Evolutionary conservation across 2,888 invertebrate species (phyloP), one percentile per base, ranked within the genome.

Genomic region (Trilocha varians): DNA sequence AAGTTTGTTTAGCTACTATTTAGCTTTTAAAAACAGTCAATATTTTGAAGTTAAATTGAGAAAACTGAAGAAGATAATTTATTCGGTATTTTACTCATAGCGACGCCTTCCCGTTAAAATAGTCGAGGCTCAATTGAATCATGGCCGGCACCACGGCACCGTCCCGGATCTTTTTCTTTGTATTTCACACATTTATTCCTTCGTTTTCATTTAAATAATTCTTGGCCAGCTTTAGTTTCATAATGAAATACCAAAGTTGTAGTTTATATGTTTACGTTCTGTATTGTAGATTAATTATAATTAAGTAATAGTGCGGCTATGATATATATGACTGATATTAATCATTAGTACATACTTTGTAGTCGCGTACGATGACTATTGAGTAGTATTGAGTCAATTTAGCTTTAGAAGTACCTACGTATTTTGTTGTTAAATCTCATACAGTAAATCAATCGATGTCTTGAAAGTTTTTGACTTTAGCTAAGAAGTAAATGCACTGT

Each of bases 301-400:
- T 34, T 39, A 39, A 60, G 51, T 54, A 55, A 47, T 56, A 59
- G 50, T 53, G 57, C 64, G 68, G 67, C 69, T 70, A 69, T 65
- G 55, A 62, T 62, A 59, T n/a, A n/a, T n/a, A 62, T 62, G 66
- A 69, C 65, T 69, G 68, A 66, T 55, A 53, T 56, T 54, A 47
- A 46, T 46, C 52, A 37, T 52, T 46, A 46, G 44, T 8, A 37
- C 40, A 41, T 25, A 25, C 25, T 6, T 25, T 25, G 11, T 25
- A 25, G 25, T 25, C 25, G 16, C 33, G 11, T 39, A 40, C 9
- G 39, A 41, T 44, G 36, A 17, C 34, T 34, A 17, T 15, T 25
- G n/a, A n/a, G n/a, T n/a, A n/a, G n/a, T n/a, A n/a, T n/a, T n/a
- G 18, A 16, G 34, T 34, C 39, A n/a, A 14, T 18, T 40, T 32